Evolutionary conservation across 2,888 invertebrate species (phyloP), one percentile per base, ranked within the genome.

Genomic region (Phytoseiulus persimilis): DNA sequence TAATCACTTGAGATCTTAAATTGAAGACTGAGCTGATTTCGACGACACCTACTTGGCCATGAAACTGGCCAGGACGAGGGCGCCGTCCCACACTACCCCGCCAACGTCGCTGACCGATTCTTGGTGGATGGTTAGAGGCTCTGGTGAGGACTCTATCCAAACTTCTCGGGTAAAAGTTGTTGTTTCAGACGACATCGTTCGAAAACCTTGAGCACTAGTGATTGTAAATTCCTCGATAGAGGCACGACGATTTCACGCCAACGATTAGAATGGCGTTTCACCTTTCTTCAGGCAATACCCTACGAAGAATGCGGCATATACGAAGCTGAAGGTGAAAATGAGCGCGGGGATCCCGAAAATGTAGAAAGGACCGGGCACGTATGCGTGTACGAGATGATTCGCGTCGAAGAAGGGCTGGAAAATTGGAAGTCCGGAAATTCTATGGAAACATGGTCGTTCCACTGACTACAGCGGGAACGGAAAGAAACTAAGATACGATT

Each of bases 61-160:
- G 87, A 87, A 87, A 33, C n/a, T 33, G 5, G 87, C 87, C 45
- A 87, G 33, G 6, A 87, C 87, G 87, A 87, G 87, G 39, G 87
- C 87, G 31, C 87, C 87, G 45, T 87, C 87, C 87, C 87, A 87
- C 33, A 87, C 87, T 32, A 87, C 87, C 28, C 87, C 87, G 33
- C 87, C 87, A 45, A 87, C 87, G 18, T 87, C 87, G 45, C 87
- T 87, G 39, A 45, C 28, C 45, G 87, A 28, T 45, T 87, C 39
- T 31, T 87, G 87, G 45, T 33, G 32, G 33, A 87, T 87, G 87
- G 33, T 23, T 11, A 87, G 87, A 33, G 87, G 87, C 39, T 33
- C 45, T 32, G n/a, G 32, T 11, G 31, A 11, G 32, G 32, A 45
- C 31, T 87, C 87, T 9, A 87, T 9, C n/a, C 87, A n/a, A 23